These are phyloP conservation scores for Poecilia wingei DNA, from an alignment of 2,797 vertebrate species.

Conservation along the genomic window DNA sequence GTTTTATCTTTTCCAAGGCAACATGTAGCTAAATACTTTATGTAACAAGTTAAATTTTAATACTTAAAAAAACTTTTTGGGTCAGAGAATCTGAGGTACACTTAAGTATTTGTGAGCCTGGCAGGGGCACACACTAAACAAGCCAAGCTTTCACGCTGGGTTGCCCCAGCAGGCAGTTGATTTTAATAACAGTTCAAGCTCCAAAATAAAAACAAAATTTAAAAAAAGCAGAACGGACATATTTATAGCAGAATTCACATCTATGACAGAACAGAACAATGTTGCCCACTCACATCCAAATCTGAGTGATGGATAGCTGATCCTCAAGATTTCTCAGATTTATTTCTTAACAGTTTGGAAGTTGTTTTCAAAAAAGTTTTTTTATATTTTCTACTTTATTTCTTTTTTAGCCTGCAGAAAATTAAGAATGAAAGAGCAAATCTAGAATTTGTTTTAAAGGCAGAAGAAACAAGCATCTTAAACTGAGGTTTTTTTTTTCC, in stretches of 20 bases:
- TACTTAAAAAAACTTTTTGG: constrained; percentile 31
- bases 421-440: constrained; percentile 45
- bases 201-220: constrained; percentile 21
- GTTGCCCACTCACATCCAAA: constrained; percentile 21
- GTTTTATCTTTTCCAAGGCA: constrained; percentile 23
- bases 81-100: constrained; percentile 33
- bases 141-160: constrained; percentile 23
- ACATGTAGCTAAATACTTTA: constrained; percentile 28
- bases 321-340: constrained; percentile 31
- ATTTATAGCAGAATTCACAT: constrained; percentile 11
- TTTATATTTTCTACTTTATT: constrained; percentile 20
- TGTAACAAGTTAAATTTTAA: constrained; percentile 41
- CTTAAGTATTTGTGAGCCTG: constrained; percentile 28
- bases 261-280: constrained; percentile 16
- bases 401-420: constrained; percentile 25
- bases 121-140: constrained; percentile 21
- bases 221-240: constrained; percentile 11
- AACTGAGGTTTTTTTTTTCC: not conserved
- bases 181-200: constrained; percentile 38
- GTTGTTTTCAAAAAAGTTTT: constrained; percentile 48
- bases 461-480: constrained; percentile 8
- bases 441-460: constrained; percentile 27
- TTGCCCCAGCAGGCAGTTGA: constrained; percentile 10
- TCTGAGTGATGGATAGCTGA: constrained; percentile 35
- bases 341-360: constrained; percentile 41